Conservation (phyloP, 2,113 vertebrate species). For the Telmatochromis bifrenatus region DNA sequence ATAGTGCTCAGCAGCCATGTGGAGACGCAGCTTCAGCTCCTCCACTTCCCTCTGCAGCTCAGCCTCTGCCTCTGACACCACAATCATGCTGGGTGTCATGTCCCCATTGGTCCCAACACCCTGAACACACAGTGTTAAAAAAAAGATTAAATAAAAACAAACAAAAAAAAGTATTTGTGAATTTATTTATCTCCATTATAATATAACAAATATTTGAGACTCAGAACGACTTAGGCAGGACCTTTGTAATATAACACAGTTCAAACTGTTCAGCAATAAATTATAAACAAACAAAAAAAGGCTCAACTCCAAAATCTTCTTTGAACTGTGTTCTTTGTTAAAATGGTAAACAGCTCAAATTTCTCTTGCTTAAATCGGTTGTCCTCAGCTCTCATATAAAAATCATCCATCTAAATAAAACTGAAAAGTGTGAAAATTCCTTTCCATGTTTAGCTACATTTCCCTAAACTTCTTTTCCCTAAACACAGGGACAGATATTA, state of each 20-base stretch:
- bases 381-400: neutral
- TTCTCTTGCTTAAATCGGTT: neutral
- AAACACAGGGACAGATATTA: neutral
- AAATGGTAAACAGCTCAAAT: neutral
- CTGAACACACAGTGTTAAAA: constrained; percentile 20
- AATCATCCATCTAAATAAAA: neutral
- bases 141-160: neutral
- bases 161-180: neutral
- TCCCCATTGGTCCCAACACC: constrained; percentile 59
- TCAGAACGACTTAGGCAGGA: neutral
- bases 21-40: constrained; percentile 92
- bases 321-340: neutral
- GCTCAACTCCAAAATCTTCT: neutral
- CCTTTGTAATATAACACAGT: neutral
- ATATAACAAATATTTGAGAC: neutral
- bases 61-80: constrained; percentile 75
- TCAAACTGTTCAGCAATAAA: neutral
- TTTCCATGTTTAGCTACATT: neutral
- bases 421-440: neutral
- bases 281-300: neutral
- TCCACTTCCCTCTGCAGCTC: constrained; percentile 96
- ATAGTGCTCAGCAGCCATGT: constrained; percentile 98
- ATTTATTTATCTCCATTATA: neutral
- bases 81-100: constrained; percentile 8
- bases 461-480: neutral